Evolutionary conservation across 2,888 invertebrate species (phyloP).

Genomic region (Argyresthia albistria): DNA sequence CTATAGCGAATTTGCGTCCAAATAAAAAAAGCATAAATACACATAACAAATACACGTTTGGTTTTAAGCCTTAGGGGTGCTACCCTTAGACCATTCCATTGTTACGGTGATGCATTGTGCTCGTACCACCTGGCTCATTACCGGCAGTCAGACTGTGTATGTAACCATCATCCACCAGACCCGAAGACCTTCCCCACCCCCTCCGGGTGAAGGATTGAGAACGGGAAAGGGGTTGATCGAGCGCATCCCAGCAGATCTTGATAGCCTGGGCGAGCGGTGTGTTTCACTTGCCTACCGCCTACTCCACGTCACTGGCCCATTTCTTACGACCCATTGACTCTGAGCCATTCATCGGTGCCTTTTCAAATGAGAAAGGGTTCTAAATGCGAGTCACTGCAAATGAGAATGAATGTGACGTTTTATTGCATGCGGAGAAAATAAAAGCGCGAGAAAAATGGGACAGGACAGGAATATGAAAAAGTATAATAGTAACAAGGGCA

Average conservation of each 20-base stretch:
- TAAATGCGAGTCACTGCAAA: conserved; percentile 51
- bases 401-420: conserved; percentile 19
- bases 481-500: too few relatives aligned
- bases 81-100: conserved; percentile 29
- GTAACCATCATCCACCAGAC: conserved; percentile 2
- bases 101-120: conserved; percentile 48
- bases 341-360: conserved; percentile 58
- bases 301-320: conserved; percentile 53
- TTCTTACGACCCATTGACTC: conserved; percentile 69
- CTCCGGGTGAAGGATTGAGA: background rate
- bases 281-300: conserved; percentile 40
- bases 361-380: conserved; percentile 56
- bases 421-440: background rate
- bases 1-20: background rate
- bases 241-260: conserved; percentile 6
- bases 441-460: background rate
- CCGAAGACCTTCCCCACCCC: background rate
- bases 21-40: background rate
- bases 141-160: conserved; percentile 10
- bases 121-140: conserved; percentile 63
- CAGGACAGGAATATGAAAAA: too few relatives aligned
- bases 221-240: background rate
- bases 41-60: conserved; percentile 1
- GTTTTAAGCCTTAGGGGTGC: conserved; percentile 7
- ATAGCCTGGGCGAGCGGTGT: conserved; percentile 6